A percentile compares a stretch with the other conserved stretches of the same genome.
Evolutionary conservation across 2,888 invertebrate genomes (phyloP).

Genomic region (Coleophora deauratella): DNA sequence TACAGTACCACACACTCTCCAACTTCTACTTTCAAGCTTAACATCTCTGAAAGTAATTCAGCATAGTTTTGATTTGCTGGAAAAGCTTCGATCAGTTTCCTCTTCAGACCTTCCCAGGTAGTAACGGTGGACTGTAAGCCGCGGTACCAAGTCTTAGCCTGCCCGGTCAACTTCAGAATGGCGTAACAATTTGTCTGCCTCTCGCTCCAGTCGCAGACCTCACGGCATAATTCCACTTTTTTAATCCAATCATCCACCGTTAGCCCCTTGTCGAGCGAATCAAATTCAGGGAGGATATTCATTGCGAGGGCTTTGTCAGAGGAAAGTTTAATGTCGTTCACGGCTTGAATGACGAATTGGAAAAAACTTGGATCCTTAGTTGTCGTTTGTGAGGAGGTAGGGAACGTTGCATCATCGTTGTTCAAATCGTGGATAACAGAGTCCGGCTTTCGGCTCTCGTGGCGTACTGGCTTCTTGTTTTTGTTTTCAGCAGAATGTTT

Average conservation of each 20-base stretch:
- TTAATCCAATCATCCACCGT: slow-evolving; percentile 2
- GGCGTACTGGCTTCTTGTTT: too few species aligned
- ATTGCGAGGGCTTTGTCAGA: too few species aligned
- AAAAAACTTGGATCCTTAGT: too few species aligned
- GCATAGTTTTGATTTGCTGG: slow-evolving; percentile 14
- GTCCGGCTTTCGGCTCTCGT: too few species aligned
- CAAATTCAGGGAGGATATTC: slow-evolving; percentile 4
- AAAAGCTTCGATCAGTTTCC: slow-evolving; percentile 11
- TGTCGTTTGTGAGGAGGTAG: too few species aligned
- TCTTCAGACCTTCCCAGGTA: slow-evolving; percentile 14
- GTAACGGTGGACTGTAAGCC: slow-evolving; percentile 9
- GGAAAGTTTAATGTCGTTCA: too few species aligned
- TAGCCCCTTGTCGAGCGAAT: slow-evolving; percentile 13
- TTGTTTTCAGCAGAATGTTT: too few species aligned
- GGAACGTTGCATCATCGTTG: too few species aligned
- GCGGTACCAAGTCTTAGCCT: slow-evolving; percentile 13
- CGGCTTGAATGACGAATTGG: too few species aligned
- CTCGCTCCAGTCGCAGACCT: slow-evolving; percentile 10
- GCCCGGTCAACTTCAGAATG: slow-evolving; percentile 9
- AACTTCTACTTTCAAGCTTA: slow-evolving; percentile 6
- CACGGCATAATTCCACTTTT: slow-evolving; percentile 10
- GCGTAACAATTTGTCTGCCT: slow-evolving; percentile 12
- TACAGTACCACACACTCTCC: slow-evolving; percentile 11
- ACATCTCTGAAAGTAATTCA: slow-evolving; percentile 12
- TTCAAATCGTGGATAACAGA: too few species aligned